phyloP scores from a whole-genome alignment of 2,797 vertebrate genomes.

The Labroides dimidiatus region DNA sequence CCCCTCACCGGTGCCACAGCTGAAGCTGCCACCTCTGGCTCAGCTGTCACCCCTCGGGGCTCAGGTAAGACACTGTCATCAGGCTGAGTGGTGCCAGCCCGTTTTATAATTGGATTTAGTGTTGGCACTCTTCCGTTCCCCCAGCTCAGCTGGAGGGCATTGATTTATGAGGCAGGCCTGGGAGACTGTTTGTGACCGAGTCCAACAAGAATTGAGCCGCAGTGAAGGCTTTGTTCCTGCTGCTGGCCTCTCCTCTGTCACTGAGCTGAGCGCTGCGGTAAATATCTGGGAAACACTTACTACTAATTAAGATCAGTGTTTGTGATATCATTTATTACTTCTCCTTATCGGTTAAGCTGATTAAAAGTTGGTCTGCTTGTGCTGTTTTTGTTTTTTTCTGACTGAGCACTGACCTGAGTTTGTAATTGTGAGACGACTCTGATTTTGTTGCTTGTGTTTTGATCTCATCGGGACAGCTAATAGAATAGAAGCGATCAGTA shows the following conservation, averaged over 20 bases:
- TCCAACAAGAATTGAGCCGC: conserved; percentile 18
- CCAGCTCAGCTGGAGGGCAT: conserved; percentile 54
- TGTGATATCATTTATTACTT: conserved; percentile 32
- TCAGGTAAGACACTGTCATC: conserved; percentile 68
- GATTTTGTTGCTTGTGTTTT: not conserved
- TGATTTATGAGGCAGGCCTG: conserved; percentile 71
- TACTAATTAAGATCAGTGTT: conserved; percentile 44
- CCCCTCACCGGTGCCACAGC: conserved; percentile 33
- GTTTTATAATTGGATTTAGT: conserved; percentile 79
- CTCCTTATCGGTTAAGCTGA: conserved; percentile 35
- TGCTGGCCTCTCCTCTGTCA: conserved; percentile 33
- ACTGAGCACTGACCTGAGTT: not conserved
- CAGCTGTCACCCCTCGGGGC: conserved; percentile 43
- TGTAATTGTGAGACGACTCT: not conserved
- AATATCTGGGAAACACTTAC: conserved; percentile 31
- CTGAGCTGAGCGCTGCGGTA: conserved; percentile 11
- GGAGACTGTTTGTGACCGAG: conserved; percentile 52
- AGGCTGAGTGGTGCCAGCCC: conserved; percentile 76
- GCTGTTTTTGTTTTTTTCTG: conserved; percentile 14
- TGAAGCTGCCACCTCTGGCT: conserved; percentile 59
- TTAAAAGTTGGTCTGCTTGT: conserved; percentile 27
- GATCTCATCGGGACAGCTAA: conserved; percentile 6
- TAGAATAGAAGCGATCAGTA: not conserved
- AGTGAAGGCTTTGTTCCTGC: conserved; percentile 47
- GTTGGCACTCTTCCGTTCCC: conserved; percentile 63